Conservation (phyloP, 1,140 invertebrate species). For the Phthorimaea operculella region DNA sequence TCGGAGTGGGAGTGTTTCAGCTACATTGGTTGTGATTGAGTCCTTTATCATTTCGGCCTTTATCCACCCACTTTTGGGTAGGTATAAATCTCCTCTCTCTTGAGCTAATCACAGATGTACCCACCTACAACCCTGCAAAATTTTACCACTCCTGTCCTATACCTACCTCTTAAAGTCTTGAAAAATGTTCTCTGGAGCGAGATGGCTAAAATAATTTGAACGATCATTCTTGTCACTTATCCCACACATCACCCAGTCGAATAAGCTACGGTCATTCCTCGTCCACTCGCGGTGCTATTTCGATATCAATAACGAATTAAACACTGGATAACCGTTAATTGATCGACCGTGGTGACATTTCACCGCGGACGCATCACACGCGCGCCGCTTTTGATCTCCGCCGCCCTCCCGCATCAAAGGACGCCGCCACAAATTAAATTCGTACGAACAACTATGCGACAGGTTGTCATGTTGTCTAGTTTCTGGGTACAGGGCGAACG, state of each 20-base stretch:
- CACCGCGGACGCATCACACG: slow-evolving; percentile 32
- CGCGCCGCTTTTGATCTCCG: slow-evolving; percentile 37
- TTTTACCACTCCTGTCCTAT: too few relatives aligned
- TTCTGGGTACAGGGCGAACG: slow-evolving; percentile 23
- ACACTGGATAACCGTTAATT: slow-evolving; percentile 40
- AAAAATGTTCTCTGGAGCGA: too few relatives aligned
- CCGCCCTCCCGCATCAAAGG: slow-evolving; percentile 39
- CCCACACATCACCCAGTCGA: slow-evolving; percentile 15
- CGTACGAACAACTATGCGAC: slow-evolving; percentile 52
- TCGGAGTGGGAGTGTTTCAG: too few relatives aligned
- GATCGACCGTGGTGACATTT: slow-evolving; percentile 60
- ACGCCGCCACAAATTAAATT: slow-evolving; percentile 54
- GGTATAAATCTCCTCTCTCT: too few relatives aligned
- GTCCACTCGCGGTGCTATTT: slow-evolving; percentile 25
- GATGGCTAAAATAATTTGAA: neutral
- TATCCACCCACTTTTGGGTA: too few relatives aligned
- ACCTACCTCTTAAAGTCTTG: too few relatives aligned
- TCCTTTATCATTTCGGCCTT: too few relatives aligned
- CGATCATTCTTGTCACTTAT: slow-evolving; percentile 9
- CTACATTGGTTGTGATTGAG: too few relatives aligned
- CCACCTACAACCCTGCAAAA: too few relatives aligned
- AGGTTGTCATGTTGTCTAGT: slow-evolving; percentile 40
- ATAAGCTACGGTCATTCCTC: slow-evolving; percentile 34
- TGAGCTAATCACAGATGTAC: too few relatives aligned
- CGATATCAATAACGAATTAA: slow-evolving; percentile 50